These are phyloP conservation scores for Maniola hyperantus DNA, from an alignment of 2,888 invertebrate genomes.

Conservation along the genomic window DNA sequence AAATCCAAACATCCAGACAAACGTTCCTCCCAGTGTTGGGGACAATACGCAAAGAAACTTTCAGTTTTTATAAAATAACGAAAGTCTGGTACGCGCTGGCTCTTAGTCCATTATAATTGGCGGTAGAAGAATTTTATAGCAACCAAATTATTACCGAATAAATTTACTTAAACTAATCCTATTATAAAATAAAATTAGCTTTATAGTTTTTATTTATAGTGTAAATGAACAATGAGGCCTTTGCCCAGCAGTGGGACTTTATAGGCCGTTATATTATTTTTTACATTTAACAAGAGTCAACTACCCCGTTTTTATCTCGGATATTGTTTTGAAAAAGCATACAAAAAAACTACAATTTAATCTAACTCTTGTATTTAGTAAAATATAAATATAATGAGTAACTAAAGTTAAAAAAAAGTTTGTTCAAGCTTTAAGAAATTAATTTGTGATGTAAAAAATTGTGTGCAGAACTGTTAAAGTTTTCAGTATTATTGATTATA, in stretches of 20 bases:
- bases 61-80: too few species aligned
- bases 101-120: too few species aligned
- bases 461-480: slow-evolving; percentile 24
- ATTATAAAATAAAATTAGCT: neutral
- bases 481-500: slow-evolving; percentile 31
- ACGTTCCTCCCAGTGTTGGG: too few species aligned
- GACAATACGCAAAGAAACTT: too few species aligned
- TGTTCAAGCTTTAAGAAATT: slow-evolving; percentile 35
- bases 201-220: neutral
- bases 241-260: neutral
- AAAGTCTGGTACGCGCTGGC: too few species aligned
- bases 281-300: neutral
- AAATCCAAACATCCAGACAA: too few species aligned
- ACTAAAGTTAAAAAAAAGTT: slow-evolving; percentile 25
- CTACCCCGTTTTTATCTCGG: neutral
- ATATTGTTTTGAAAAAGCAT: neutral
- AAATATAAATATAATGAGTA: neutral
- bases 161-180: neutral
- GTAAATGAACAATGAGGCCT: neutral
- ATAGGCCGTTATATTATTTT: neutral
- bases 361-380: too few species aligned
- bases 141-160: neutral
- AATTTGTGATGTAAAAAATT: slow-evolving; percentile 32
- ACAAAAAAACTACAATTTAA: neutral
- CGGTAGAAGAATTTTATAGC: neutral